Evolutionary conservation across 2,888 invertebrate genomes (phyloP).

Genomic region (Parapristionchus giblindavisi): DNA sequence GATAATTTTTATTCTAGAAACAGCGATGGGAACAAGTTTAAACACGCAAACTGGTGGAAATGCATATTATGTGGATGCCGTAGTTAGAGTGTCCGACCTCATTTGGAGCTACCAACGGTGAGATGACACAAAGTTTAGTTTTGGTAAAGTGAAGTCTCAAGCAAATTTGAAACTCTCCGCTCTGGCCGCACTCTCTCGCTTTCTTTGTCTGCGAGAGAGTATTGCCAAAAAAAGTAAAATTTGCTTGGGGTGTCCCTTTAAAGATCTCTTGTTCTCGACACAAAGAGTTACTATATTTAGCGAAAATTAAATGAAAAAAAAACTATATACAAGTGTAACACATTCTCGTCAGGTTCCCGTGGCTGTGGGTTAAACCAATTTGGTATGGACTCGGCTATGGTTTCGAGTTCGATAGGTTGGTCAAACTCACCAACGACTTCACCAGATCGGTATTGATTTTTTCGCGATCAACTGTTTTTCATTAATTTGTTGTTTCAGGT

Average conservation of each 20-base stretch:
- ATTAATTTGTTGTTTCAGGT: too few species aligned
- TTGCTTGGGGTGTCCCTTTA: too few species aligned
- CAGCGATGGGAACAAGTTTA: slow-evolving; percentile 62
- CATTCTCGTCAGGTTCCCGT: slow-evolving; percentile 73
- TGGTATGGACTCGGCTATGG: slow-evolving; percentile 75
- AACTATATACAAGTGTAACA: too few species aligned
- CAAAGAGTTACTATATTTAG: too few species aligned
- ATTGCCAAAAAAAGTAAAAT: too few species aligned
- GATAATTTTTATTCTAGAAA: slow-evolving; percentile 57
- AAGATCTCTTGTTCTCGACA: too few species aligned
- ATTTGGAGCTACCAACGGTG: slow-evolving; percentile 53
- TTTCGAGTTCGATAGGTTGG: slow-evolving; percentile 46
- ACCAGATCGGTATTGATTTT: slow-evolving; percentile 45
- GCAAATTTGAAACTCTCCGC: too few species aligned
- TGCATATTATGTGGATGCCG: slow-evolving; percentile 58
- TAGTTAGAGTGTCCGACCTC: slow-evolving; percentile 54
- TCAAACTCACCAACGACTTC: slow-evolving; percentile 52
- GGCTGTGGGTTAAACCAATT: slow-evolving; percentile 74
- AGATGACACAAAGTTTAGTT: too few species aligned
- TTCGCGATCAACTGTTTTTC: background rate
- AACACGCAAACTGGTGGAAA: slow-evolving; percentile 56
- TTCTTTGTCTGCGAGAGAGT: too few species aligned
- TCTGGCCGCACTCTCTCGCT: too few species aligned
- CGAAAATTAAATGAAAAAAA: too few species aligned
- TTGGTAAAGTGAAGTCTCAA: too few species aligned